Conservation (phyloP, 2,113 vertebrate genomes). For the Oceanodroma tethys region DNA sequence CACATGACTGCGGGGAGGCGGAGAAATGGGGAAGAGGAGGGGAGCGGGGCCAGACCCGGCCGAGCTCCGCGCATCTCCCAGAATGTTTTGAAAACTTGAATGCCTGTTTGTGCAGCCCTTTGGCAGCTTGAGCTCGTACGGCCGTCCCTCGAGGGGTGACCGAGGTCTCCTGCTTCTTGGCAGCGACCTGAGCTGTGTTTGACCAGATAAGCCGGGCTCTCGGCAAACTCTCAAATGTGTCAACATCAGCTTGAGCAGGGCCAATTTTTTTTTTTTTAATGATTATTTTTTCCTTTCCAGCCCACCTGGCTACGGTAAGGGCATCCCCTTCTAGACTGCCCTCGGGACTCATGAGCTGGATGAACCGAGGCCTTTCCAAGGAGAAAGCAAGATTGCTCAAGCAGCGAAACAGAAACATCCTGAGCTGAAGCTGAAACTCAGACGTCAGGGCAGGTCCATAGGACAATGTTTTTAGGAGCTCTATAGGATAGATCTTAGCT, state of each 20-base stretch:
- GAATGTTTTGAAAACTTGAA: not conserved
- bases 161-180: not conserved
- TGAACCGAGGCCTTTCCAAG: not conserved
- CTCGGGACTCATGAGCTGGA: not conserved
- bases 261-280: no score
- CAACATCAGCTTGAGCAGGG: not conserved
- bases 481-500: not conserved
- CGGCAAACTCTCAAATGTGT: not conserved
- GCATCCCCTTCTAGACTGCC: not conserved
- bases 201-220: not conserved
- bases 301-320: not conserved
- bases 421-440: not conserved
- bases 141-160: not conserved
- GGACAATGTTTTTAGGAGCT: not conserved
- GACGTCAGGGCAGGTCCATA: not conserved
- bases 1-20: slow-evolving; percentile 58
- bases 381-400: not conserved
- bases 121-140: not conserved
- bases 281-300: not conserved
- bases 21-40: slow-evolving; percentile 18
- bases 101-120: not conserved
- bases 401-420: not conserved
- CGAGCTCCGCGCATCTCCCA: not conserved
- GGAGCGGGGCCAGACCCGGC: slow-evolving; percentile 23
- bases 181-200: not conserved